Evolutionary conservation across 2,888 invertebrate species (phyloP), one percentile per base, ranked within the genome.

Genomic region (Tinea semifulvella): DNA sequence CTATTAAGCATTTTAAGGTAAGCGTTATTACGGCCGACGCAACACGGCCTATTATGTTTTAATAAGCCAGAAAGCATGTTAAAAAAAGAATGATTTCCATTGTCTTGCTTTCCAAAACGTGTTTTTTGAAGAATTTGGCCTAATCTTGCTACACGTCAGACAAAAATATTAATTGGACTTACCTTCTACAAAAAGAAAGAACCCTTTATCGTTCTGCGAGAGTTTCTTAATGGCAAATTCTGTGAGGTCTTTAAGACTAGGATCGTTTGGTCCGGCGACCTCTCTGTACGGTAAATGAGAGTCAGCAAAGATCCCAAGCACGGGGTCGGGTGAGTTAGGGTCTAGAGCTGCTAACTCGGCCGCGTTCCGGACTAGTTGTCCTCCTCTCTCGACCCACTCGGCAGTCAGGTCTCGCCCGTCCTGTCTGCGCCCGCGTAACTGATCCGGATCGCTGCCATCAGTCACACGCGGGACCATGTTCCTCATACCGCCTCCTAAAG

Each of bases 221-320:
- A 89, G 64, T 6, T 88, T 66, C 38, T 75, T 63, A 43, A 89
- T 72, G 1, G 88, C 88, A 11, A 76, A 79, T 48, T 71, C 68
- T 1, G 85, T 84, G 87, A 89, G 86, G 55, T 88, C 87, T 13
- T 73, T 69, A 2, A 89, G 56, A 0, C 83, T 80, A 1, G 89
- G 89, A 51, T 85, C 80, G 10, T 50, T 48, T 5, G 49, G 31
- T 10, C 53, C 46, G 17, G 60, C 61, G 40, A 71, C 69, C 27
- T 73, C 50, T 40, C 80, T 72, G 56, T 79, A 85, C n/a, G 68
- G 56, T 68, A 84, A 64, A 51, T 85, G 83, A 36, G 57, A 58
- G 10, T 56, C 49, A 11, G 67, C 66, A 50, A 82, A 83, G 19
- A 83, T 55, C 3, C 66, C 85, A n/a, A 84, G 53, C 3, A 84